phyloP scores from a whole-genome alignment of 2,888 invertebrate species.

The Catocala fraxini region DNA sequence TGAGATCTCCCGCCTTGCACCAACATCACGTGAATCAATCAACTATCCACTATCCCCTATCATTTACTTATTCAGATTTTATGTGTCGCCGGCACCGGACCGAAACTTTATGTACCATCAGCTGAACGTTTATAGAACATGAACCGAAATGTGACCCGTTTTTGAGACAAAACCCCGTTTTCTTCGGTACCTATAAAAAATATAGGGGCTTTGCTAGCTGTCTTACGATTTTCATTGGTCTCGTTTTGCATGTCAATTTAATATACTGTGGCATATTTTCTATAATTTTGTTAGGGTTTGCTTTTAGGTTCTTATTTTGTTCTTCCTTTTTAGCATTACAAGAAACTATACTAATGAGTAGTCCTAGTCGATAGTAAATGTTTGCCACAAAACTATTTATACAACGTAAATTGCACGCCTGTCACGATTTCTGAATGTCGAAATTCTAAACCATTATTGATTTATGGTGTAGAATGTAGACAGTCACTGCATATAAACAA shows the following conservation, averaged over 20 bases:
- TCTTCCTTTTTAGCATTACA: not conserved
- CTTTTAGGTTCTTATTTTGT: not conserved
- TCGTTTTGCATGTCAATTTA: not conserved
- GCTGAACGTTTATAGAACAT: conserved; percentile 54
- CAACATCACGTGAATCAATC: conserved; percentile 68
- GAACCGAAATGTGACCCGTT: conserved; percentile 38
- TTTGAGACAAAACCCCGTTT: conserved; percentile 40
- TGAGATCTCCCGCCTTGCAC: conserved; percentile 37
- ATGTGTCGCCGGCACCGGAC: conserved; percentile 62
- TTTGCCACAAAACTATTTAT: no score
- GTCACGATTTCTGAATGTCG: no score
- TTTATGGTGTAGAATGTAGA: no score
- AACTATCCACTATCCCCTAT: conserved; percentile 72
- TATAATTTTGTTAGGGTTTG: not conserved
- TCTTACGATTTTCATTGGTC: conserved; percentile 19
- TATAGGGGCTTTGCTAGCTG: conserved; percentile 9
- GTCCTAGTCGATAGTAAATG: no score
- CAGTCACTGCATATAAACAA: no score
- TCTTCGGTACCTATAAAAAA: conserved; percentile 25
- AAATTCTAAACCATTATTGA: no score
- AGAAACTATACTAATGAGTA: no score
- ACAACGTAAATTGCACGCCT: no score
- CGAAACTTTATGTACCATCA: conserved; percentile 67
- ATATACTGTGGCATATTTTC: not conserved
- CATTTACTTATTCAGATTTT: conserved; percentile 79